Conservation (phyloP, 2,797 vertebrate species). For the Leptatherina wallacei region DNA sequence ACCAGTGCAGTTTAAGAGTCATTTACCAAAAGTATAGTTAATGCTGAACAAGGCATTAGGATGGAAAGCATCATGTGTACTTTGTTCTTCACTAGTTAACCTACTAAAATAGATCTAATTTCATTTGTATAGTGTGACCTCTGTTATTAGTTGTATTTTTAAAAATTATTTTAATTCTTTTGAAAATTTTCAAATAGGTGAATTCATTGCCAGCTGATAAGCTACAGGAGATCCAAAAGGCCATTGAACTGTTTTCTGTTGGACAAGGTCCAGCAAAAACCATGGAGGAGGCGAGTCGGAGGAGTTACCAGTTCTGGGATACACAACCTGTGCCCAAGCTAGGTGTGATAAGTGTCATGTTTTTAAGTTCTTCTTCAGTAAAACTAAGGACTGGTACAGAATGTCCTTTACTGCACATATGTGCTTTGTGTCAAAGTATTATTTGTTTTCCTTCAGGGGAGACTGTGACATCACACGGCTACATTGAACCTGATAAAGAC, state of each 20-base stretch:
- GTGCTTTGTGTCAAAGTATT: constrained; percentile 2
- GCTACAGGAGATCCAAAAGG: constrained; percentile 91
- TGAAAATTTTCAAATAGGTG: constrained; percentile 73
- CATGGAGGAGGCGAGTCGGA: constrained; percentile 96
- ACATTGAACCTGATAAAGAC: constrained; percentile 95
- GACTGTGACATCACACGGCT: constrained; percentile 94
- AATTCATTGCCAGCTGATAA: constrained; percentile 79
- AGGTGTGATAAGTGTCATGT: constrained; percentile 77
- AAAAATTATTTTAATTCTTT: neutral
- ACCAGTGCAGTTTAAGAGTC: neutral
- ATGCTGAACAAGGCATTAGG: neutral
- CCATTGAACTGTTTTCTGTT: constrained; percentile 97
- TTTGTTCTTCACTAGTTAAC: neutral
- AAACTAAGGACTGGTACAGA: neutral
- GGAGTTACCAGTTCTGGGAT: constrained; percentile 99
- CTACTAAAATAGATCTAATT: neutral
- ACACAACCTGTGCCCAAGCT: constrained; percentile 97
- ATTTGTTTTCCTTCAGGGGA: constrained; percentile 84
- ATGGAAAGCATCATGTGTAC: neutral
- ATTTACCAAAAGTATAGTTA: neutral
- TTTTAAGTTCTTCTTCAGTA: neutral
- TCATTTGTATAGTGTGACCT: neutral
- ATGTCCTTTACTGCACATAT: neutral
- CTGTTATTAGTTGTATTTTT: neutral
- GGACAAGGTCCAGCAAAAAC: constrained; percentile 97